Evolutionary conservation across 2,888 invertebrate species (phyloP).

Genomic region (Sisyra terminalis): DNA sequence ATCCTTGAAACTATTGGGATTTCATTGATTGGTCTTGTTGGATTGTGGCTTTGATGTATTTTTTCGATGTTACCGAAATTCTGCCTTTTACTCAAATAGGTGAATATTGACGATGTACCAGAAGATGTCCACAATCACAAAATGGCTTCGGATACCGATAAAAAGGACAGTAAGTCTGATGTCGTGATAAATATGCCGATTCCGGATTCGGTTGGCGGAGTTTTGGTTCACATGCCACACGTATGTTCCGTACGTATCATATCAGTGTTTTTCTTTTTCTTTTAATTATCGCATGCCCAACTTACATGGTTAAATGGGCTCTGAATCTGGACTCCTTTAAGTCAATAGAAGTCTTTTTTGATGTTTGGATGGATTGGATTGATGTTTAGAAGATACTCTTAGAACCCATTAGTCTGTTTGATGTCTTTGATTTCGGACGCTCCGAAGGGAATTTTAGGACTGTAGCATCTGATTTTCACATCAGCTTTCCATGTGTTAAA

Average conservation of each 20-base stretch:
- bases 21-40: background rate
- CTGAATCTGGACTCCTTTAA: background rate
- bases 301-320: background rate
- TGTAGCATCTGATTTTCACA: too few species aligned
- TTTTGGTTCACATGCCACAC: constrained; percentile 84
- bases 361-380: too few species aligned
- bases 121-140: constrained; percentile 48
- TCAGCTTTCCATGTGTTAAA: background rate
- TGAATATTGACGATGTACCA: constrained; percentile 41
- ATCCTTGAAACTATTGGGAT: too few species aligned
- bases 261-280: constrained; percentile 17
- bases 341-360: too few species aligned
- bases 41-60: background rate
- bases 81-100: background rate
- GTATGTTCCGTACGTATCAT: constrained; percentile 45
- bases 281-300: constrained; percentile 5
- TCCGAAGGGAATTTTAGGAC: background rate
- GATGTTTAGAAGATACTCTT: too few species aligned
- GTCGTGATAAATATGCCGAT: constrained; percentile 43
- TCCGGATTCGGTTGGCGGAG: constrained; percentile 68
- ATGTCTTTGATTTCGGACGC: too few species aligned
- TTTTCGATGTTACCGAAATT: background rate
- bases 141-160: constrained; percentile 54
- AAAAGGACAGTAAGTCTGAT: constrained; percentile 46
- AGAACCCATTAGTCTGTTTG: too few species aligned